Conservation (phyloP, 2,797 vertebrate species). For the Enteromius thamalakanensis region DNA sequence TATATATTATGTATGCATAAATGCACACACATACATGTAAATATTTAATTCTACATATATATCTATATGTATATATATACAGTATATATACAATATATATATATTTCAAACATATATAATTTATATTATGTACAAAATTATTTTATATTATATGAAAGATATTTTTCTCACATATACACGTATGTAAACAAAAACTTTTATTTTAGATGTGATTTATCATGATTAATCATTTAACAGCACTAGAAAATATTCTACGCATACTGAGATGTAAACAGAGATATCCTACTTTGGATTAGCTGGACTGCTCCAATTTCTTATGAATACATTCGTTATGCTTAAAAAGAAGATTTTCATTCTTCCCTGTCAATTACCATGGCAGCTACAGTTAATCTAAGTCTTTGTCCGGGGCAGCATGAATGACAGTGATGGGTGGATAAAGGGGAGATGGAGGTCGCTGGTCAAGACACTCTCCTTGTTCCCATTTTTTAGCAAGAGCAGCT, state of each 20-base stretch:
- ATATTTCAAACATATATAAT: neutral
- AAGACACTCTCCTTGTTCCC: conserved; percentile 66
- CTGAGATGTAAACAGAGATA: neutral
- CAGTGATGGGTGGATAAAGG: conserved; percentile 63
- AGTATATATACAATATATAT: neutral
- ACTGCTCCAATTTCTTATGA: conserved; percentile 3
- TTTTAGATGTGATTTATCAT: too few species aligned
- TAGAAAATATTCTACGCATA: neutral
- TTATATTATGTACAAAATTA: neutral
- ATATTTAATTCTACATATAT: neutral
- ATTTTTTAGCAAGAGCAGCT: conserved; percentile 62
- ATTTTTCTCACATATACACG: too few species aligned
- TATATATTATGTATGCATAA: too few species aligned
- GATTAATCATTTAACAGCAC: too few species aligned
- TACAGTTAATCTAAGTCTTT: conserved; percentile 66
- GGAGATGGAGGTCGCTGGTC: conserved; percentile 67
- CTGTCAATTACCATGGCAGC: conserved; percentile 44
- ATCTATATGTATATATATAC: too few species aligned
- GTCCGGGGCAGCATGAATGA: conserved; percentile 55
- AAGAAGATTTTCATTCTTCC: conserved; percentile 50
- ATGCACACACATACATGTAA: neutral
- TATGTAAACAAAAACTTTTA: too few species aligned
- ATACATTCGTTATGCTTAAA: conserved; percentile 8
- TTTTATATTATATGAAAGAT: neutral
- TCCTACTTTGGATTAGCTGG: neutral